Base-by-base conservation (phyloP, 2,888 invertebrate species). In the Perizoma affinitatum region DNA sequence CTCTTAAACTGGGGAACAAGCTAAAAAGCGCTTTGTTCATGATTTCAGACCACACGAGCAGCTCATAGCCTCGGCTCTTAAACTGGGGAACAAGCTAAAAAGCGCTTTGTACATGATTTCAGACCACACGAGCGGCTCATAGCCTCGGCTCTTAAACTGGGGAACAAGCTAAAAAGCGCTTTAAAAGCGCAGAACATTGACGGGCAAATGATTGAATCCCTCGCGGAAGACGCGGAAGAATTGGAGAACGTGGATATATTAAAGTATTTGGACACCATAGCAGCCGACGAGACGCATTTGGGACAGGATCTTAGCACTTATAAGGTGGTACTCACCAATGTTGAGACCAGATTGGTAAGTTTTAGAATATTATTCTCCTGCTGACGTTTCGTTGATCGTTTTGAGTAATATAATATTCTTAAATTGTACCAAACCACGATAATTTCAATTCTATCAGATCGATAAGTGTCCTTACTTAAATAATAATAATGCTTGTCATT, bases 91-190 rank as follows among this genome's bases (percentile, higher is more conserved):
- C 68, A 94, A 93, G 76, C 79, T 96, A 9, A 94, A 94, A 79
- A 95, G 94, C 7, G 95, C 94, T 0, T 84, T 95, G 22, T 22
- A 22, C 22, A 22, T 44, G 5, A 8, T 72, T 74, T 3, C 74
- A 88, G 90, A 60, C 84, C 87, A 4, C 83, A 87, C 74, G 92
- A 90, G 1, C 82, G 79, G 51, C 70, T 83, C 0, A 45, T 84
- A 4, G 78, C 82, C 48, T 67, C 84, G 10, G 81, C 86, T 0
- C 34, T 86, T 56, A 94, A 92, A 66, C 86, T 94, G 47, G 88
- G 95, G 7, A 94, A 93, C 68, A 94, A 93, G 76, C 79, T 96
- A 9, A 94, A 94, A 79, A 95, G 94, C 7, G 95, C 94, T 0
- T 84, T 95, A 4, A 93, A 90, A 68, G 72, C 93, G 0, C 93